These are phyloP conservation scores for Homarus gammarus DNA, from an alignment of 2,888 invertebrate species.

Conservation along the genomic window DNA sequence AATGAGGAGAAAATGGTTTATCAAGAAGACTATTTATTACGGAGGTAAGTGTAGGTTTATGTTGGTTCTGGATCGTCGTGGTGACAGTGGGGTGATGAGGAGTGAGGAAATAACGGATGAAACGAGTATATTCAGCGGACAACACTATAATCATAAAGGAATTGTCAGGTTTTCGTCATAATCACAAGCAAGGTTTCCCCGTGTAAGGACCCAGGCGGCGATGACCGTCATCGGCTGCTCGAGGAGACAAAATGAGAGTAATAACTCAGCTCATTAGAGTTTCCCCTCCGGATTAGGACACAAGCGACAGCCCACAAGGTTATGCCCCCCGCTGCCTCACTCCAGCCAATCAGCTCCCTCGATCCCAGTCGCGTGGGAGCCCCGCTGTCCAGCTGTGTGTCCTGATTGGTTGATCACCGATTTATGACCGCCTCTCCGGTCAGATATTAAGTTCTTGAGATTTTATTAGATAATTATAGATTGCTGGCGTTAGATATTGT, in stretches of 20 bases:
- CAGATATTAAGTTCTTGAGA: slow-evolving; percentile 50
- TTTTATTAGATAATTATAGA: slow-evolving; percentile 52
- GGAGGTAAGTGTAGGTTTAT: no score
- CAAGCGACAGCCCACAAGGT: slow-evolving; percentile 35
- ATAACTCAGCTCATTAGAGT: slow-evolving; percentile 53
- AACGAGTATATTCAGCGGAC: no score
- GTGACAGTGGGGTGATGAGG: no score
- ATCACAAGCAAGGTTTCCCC: not conserved
- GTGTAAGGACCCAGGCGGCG: not conserved
- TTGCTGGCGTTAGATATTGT: slow-evolving; percentile 28
- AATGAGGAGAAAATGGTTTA: no score
- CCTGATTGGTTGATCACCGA: slow-evolving; percentile 29
- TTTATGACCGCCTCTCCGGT: slow-evolving; percentile 28
- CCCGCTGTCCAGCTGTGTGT: slow-evolving; percentile 25
- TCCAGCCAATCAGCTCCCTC: slow-evolving; percentile 23
- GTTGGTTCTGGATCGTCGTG: no score
- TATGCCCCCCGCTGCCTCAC: slow-evolving; percentile 28
- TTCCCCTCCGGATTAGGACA: slow-evolving; percentile 40
- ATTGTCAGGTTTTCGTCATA: no score
- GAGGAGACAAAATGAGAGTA: slow-evolving; percentile 30
- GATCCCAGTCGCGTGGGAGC: slow-evolving; percentile 34
- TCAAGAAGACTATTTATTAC: no score
- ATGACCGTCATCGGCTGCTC: not conserved
- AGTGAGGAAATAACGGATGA: no score
- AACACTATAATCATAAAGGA: no score